phyloP scores from a whole-genome alignment of 2,113 vertebrate genomes.

The Narcine bancroftii region DNA sequence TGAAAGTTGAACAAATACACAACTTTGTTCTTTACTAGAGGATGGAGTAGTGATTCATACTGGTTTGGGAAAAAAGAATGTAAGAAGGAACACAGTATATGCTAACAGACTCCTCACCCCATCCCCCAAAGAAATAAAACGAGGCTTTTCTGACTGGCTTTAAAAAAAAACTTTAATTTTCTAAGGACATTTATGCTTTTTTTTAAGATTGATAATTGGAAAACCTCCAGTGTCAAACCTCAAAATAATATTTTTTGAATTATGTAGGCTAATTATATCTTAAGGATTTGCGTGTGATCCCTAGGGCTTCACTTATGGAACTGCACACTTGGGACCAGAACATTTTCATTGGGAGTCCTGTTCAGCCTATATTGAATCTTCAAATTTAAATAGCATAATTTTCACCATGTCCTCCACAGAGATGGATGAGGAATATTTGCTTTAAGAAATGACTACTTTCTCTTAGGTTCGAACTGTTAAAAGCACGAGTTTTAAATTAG shows the following conservation, averaged over 20 bases:
- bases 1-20: neutral
- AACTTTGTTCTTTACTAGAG: neutral
- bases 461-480: neutral
- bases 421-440: neutral
- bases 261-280: slow-evolving; percentile 28
- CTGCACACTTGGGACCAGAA: neutral
- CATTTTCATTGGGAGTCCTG: neutral
- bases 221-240: neutral
- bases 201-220: slow-evolving; percentile 5
- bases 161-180: neutral
- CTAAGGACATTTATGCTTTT: neutral
- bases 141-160: neutral
- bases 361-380: neutral
- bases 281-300: neutral
- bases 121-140: too few relatives aligned
- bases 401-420: neutral
- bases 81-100: neutral
- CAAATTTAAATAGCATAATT: neutral
- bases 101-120: neutral
- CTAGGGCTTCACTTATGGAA: neutral
- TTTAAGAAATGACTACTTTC: neutral
- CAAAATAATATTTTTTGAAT: neutral
- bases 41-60: neutral
- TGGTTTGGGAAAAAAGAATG: neutral
- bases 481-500: neutral